Percentiles rank a stretch among this genome's conserved stretches.
phyloP scores from a whole-genome alignment of 2,797 vertebrate species.

The Harpagifer antarcticus region DNA sequence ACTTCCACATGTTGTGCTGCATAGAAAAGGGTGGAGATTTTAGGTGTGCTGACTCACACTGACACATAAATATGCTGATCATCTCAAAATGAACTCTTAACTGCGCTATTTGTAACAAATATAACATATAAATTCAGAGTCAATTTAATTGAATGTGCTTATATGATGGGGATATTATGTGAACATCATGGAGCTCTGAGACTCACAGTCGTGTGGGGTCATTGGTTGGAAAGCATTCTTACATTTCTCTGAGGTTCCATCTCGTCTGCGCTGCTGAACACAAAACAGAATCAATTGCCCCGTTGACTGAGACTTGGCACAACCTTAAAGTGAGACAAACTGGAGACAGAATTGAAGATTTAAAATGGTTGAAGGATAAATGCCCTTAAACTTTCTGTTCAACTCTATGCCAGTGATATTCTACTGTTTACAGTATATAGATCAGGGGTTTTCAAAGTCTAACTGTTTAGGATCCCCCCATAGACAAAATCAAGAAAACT shows the following conservation, averaged over 20 bases:
- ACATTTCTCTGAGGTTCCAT: slow-evolving; percentile 59
- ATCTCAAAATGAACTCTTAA: neutral
- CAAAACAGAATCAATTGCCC: slow-evolving; percentile 68
- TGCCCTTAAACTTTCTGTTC: neutral
- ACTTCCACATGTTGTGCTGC: slow-evolving; percentile 50
- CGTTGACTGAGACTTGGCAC: slow-evolving; percentile 39
- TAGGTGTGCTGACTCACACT: slow-evolving; percentile 41
- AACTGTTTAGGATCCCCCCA: neutral
- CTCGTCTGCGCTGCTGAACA: slow-evolving; percentile 56
- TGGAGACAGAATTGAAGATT: slow-evolving; percentile 38
- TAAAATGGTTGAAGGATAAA: slow-evolving; percentile 20
- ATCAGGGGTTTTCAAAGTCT: neutral
- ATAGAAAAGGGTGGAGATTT: slow-evolving; percentile 49
- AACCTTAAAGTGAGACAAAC: slow-evolving; percentile 57
- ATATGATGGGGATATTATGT: neutral
- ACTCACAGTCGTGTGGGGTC: slow-evolving; percentile 11
- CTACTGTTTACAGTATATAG: neutral
- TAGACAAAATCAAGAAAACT: neutral
- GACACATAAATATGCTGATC: slow-evolving; percentile 27
- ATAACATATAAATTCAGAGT: neutral
- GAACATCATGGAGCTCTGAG: neutral
- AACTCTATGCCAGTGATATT: slow-evolving; percentile 1
- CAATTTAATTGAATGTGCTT: neutral
- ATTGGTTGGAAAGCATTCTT: slow-evolving; percentile 43
- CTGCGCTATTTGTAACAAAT: neutral